phyloP scores from a whole-genome alignment of 2,113 vertebrate species.

The Equus quagga region DNA sequence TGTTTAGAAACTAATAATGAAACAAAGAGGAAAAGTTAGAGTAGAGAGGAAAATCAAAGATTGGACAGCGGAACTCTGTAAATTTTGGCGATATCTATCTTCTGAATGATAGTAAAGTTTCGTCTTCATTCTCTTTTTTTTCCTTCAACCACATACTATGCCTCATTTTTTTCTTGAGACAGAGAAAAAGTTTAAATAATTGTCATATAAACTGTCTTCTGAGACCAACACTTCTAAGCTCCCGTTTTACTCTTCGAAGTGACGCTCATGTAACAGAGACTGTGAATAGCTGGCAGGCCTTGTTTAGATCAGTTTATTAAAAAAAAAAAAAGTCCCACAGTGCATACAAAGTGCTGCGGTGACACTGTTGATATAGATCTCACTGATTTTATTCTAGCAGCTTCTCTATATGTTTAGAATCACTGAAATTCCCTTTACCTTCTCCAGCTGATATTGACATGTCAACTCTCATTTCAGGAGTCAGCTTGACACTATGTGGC shows the following conservation, averaged over 20 bases:
- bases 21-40: slow-evolving; percentile 53
- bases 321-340: neutral
- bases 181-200: slow-evolving; percentile 46
- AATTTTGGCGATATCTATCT: neutral
- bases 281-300: neutral
- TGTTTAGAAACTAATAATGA: slow-evolving; percentile 67
- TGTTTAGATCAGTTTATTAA: slow-evolving; percentile 1
- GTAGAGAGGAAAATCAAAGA: slow-evolving; percentile 11
- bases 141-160: neutral
- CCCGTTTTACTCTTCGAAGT: slow-evolving; percentile 21
- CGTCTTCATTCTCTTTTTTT: neutral
- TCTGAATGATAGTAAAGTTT: neutral
- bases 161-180: neutral
- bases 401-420: neutral
- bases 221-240: slow-evolving; percentile 13
- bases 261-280: neutral
- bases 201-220: neutral
- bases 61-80: neutral
- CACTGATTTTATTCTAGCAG: neutral
- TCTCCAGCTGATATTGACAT: neutral
- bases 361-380: neutral
- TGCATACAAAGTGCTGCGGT: neutral
- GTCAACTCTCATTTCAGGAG: slow-evolving; percentile 23
- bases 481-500: neutral
- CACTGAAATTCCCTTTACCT: slow-evolving; percentile 39